Conservation (phyloP, 2,888 invertebrate species). For the Cataglyphis rosenhaueri region DNA sequence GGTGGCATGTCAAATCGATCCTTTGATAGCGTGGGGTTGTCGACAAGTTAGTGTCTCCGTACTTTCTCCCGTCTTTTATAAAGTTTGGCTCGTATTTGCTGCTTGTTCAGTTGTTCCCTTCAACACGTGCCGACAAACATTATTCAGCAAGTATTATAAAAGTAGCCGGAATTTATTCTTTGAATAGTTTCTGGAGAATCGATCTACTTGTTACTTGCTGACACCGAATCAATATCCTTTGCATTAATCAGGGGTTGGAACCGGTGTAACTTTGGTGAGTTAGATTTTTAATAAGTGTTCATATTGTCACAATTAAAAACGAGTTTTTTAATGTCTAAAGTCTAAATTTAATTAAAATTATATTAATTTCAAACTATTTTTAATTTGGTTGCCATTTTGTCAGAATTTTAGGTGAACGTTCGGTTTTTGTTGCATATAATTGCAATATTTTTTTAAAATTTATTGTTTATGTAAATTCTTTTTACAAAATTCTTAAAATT, state of each 20-base stretch:
- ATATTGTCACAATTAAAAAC: neutral
- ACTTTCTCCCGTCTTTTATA: constrained; percentile 85
- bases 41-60: constrained; percentile 67
- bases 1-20: constrained; percentile 41
- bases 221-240: neutral
- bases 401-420: neutral
- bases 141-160: neutral
- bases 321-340: neutral
- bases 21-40: constrained; percentile 71
- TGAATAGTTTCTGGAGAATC: neutral
- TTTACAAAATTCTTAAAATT: neutral
- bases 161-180: neutral
- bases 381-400: neutral
- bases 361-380: neutral
- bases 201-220: neutral
- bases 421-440: neutral
- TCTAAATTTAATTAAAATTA: neutral
- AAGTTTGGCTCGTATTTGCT: constrained; percentile 79
- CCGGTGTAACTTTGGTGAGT: neutral
- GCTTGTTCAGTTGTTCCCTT: constrained; percentile 80
- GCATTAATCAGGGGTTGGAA: neutral
- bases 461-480: neutral
- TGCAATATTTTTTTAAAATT: neutral
- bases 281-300: neutral
- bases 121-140: constrained; percentile 85